phyloP scores from a whole-genome alignment of 2,797 vertebrate genomes.

The Okamejei kenojei region DNA sequence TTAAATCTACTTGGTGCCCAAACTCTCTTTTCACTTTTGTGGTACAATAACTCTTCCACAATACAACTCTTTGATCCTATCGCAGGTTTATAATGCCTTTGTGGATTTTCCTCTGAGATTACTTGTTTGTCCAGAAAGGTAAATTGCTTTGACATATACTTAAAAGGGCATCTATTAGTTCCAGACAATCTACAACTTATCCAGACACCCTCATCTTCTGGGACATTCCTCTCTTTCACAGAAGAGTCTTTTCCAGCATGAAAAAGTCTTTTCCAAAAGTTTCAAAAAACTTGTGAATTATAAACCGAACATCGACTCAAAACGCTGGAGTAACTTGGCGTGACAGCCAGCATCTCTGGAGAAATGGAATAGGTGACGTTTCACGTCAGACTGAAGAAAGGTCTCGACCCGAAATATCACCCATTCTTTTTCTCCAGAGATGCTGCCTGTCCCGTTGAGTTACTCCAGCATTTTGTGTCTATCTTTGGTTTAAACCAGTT shows the following conservation, averaged over 20 bases:
- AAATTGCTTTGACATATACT: constrained; percentile 69
- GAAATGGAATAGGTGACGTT: no score
- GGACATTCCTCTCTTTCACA: background rate
- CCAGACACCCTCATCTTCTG: background rate
- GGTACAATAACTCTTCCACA: constrained; percentile 5
- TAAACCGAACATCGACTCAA: no score
- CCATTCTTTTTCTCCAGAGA: no score
- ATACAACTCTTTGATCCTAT: constrained; percentile 9
- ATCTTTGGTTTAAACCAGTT: no score
- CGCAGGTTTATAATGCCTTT: constrained; percentile 30
- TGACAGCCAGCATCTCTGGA: no score
- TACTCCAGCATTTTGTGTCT: no score
- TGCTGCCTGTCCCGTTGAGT: no score
- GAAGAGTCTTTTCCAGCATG: background rate
- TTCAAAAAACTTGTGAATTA: background rate
- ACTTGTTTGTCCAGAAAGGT: constrained; percentile 48
- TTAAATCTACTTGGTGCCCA: background rate
- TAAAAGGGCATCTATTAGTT: constrained; percentile 74
- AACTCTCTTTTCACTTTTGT: background rate
- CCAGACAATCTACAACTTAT: constrained; percentile 56
- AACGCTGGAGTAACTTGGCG: no score
- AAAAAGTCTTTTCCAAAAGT: background rate
- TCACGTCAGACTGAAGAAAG: no score
- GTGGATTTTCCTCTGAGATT: constrained; percentile 50
- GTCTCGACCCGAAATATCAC: no score